Conservation (phyloP, 1,140 invertebrate genomes). For the Lordiphosa stackelbergi region DNA sequence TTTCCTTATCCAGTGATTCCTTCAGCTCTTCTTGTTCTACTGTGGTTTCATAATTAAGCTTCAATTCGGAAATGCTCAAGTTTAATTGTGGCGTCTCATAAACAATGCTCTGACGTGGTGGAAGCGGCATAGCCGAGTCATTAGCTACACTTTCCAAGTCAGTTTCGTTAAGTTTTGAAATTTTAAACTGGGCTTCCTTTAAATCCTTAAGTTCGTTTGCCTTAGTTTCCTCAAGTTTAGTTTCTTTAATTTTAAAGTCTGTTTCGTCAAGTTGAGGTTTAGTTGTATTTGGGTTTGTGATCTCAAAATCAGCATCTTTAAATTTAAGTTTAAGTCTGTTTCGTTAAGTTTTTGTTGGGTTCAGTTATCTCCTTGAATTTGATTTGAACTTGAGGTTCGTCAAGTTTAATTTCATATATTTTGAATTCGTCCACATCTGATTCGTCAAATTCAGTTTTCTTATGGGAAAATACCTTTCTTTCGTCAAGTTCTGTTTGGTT, state of each 20-base stretch:
- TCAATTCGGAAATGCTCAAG: conserved; percentile 64
- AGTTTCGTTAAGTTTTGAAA: not conserved
- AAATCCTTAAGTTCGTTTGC: too few species aligned
- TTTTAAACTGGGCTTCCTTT: not conserved
- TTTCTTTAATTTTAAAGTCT: not conserved
- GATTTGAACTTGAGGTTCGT: conserved; percentile 20
- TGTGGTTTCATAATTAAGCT: conserved; percentile 58
- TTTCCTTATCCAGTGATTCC: not conserved
- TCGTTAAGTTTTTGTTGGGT: too few species aligned
- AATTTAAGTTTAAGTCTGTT: not conserved
- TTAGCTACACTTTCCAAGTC: too few species aligned
- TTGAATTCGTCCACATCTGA: too few species aligned
- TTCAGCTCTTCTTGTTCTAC: conserved; percentile 17
- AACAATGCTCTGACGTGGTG: conserved; percentile 44
- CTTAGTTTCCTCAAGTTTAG: too few species aligned
- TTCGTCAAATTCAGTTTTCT: too few species aligned
- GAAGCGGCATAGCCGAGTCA: not conserved
- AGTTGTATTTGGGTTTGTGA: too few species aligned
- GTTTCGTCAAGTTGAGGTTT: conserved; percentile 1
- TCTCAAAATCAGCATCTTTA: not conserved
- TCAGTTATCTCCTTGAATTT: not conserved
- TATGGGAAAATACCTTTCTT: too few species aligned
- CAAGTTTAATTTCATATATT: conserved; percentile 23
- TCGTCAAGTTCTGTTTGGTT: conserved; percentile 1
- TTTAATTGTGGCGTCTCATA: conserved; percentile 68